Conservation (phyloP, 2,797 vertebrate genomes). For the Echiichthys vipera region DNA sequence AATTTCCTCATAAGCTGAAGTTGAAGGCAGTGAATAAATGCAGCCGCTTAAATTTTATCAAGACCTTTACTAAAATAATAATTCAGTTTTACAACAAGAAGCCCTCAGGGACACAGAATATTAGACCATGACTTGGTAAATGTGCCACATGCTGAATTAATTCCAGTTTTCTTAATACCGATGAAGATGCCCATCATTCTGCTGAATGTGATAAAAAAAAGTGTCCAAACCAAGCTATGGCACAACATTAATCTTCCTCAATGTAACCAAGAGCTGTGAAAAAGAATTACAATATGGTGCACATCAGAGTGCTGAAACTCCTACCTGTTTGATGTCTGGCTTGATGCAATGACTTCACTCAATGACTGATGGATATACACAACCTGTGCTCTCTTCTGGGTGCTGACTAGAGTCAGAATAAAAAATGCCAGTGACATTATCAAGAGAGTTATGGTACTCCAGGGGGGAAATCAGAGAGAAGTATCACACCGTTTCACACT, state of each 20-base stretch:
- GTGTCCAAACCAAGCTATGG: conserved; percentile 16
- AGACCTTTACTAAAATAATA: conserved; percentile 47
- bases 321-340: conserved; percentile 47
- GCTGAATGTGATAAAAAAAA: conserved; percentile 14
- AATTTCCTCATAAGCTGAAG: conserved; percentile 6
- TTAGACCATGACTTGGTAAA: conserved; percentile 20
- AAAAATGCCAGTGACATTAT: conserved; percentile 68
- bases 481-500: conserved; percentile 40
- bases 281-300: conserved; percentile 55
- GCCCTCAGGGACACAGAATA: background rate
- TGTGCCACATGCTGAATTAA: conserved; percentile 30
- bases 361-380: conserved; percentile 68
- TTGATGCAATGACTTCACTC: conserved; percentile 58
- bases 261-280: conserved; percentile 23
- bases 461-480: conserved; percentile 47
- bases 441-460: conserved; percentile 65
- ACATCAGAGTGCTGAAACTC: conserved; percentile 51
- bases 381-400: conserved; percentile 49
- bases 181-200: conserved; percentile 33
- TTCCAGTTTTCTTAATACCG: conserved; percentile 31
- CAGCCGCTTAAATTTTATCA: conserved; percentile 31
- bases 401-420: conserved; percentile 58
- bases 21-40: conserved; percentile 20
- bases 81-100: conserved; percentile 19
- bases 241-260: conserved; percentile 37